These are phyloP conservation scores for Drepanosiphum platanoidis DNA, from an alignment of 2,888 invertebrate genomes.

Conservation along the genomic window DNA sequence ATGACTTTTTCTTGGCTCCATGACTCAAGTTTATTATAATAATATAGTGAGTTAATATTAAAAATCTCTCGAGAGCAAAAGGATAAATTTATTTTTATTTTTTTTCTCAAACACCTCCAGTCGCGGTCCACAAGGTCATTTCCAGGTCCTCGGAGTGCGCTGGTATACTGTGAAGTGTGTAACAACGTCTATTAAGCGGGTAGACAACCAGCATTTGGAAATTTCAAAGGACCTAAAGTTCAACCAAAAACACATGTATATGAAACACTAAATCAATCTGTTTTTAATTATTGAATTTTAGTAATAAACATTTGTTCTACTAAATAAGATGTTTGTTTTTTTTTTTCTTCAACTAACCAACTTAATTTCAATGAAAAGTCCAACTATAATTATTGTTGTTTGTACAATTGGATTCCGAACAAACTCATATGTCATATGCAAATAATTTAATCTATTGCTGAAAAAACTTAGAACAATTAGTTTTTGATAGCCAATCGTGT, in stretches of 20 bases:
- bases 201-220: conserved; percentile 47
- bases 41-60: too few relatives aligned
- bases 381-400: neutral
- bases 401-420: neutral
- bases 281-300: neutral
- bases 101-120: conserved; percentile 50
- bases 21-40: too few relatives aligned
- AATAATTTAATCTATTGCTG: neutral
- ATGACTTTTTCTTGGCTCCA: too few relatives aligned
- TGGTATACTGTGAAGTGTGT: conserved; percentile 63
- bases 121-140: conserved; percentile 62
- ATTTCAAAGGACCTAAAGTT: conserved; percentile 62
- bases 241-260: neutral
- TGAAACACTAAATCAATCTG: neutral
- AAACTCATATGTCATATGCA: too few relatives aligned
- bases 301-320: neutral
- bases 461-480: neutral
- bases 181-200: conserved; percentile 60
- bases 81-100: too few relatives aligned
- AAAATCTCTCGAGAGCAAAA: too few relatives aligned
- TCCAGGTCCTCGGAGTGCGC: conserved; percentile 61
- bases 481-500: neutral
- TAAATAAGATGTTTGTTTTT: neutral
- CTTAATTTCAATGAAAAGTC: neutral
- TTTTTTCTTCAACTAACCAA: neutral